A percentile compares a stretch with the other conserved stretches of the same genome.
These are phyloP conservation scores for Apostichopus japonicus DNA, from an alignment of 35 echinoderm and acorn worm species.

Conservation along the genomic window DNA sequence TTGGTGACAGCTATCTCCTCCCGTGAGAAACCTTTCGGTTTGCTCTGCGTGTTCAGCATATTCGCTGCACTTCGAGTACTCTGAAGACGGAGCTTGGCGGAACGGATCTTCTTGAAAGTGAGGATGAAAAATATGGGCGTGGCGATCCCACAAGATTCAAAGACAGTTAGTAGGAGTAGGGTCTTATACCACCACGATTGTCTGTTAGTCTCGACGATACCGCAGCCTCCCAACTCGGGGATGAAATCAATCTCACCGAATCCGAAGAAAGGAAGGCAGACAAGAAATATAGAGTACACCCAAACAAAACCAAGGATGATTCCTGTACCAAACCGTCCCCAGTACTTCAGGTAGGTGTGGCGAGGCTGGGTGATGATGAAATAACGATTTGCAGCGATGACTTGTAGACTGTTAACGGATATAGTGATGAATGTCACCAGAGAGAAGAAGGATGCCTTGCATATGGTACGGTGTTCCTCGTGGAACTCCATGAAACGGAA, in stretches of 20 bases:
- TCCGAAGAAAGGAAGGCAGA: constrained; percentile 24
- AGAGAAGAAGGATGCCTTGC: constrained; percentile 5
- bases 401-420: constrained; percentile 29
- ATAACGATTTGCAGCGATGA: constrained; percentile 49
- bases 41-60: background rate
- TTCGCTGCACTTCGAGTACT: background rate
- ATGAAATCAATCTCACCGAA: constrained; percentile 38
- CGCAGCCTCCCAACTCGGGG: constrained; percentile 43
- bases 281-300: background rate
- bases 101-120: constrained; percentile 4
- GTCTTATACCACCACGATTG: constrained; percentile 37
- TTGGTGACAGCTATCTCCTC: constrained; percentile 32
- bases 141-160: constrained; percentile 28
- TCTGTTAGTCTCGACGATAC: background rate
- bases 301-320: background rate
- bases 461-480: background rate
- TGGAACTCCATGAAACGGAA: constrained; percentile 21
- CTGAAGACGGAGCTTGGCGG: background rate
- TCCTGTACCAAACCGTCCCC: constrained; percentile 15
- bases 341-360: constrained; percentile 28
- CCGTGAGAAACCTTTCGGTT: background rate
- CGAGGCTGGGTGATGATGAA: constrained; percentile 45
- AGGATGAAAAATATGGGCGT: constrained; percentile 31
- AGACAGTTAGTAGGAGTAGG: background rate
- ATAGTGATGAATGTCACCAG: background rate